These are phyloP conservation scores for Saccostrea cuccullata DNA, from an alignment of 1,140 invertebrate species.

Conservation along the genomic window DNA sequence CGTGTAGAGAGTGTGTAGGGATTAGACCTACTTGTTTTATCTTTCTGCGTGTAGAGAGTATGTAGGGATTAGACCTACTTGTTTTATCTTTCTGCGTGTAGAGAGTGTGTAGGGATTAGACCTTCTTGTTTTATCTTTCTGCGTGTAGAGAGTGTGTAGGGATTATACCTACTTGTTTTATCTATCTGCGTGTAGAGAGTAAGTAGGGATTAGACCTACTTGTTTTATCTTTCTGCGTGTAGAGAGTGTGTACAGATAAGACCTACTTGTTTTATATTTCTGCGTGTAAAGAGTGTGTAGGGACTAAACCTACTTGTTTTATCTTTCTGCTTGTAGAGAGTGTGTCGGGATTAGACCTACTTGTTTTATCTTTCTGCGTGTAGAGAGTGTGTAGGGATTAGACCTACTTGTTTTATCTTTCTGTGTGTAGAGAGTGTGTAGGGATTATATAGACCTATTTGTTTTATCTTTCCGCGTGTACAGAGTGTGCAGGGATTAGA, in stretches of 20 bases:
- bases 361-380: constrained; percentile 57
- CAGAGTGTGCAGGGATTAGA: too few relatives aligned
- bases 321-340: constrained; percentile 55
- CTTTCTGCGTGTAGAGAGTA: constrained; percentile 55
- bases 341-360: too few relatives aligned
- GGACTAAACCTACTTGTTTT: constrained; percentile 57
- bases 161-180: constrained; percentile 54
- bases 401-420: constrained; percentile 58
- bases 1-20: constrained; percentile 53
- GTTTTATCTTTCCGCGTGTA: constrained; percentile 57
- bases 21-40: constrained; percentile 56
- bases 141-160: constrained; percentile 53
- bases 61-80: constrained; percentile 53
- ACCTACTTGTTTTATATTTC: constrained; percentile 58
- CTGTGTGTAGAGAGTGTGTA: constrained; percentile 53
- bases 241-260: too few relatives aligned
- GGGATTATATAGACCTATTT: constrained; percentile 51
- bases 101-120: too few relatives aligned
- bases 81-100: constrained; percentile 57
- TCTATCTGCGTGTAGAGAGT: constrained; percentile 56
- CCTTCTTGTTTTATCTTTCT: constrained; percentile 59
- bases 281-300: constrained; percentile 54
- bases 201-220: too few relatives aligned
- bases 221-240: constrained; percentile 57
- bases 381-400: too few relatives aligned